Conservation (phyloP, 2,888 invertebrate species). For the Parasteatoda lunata region DNA sequence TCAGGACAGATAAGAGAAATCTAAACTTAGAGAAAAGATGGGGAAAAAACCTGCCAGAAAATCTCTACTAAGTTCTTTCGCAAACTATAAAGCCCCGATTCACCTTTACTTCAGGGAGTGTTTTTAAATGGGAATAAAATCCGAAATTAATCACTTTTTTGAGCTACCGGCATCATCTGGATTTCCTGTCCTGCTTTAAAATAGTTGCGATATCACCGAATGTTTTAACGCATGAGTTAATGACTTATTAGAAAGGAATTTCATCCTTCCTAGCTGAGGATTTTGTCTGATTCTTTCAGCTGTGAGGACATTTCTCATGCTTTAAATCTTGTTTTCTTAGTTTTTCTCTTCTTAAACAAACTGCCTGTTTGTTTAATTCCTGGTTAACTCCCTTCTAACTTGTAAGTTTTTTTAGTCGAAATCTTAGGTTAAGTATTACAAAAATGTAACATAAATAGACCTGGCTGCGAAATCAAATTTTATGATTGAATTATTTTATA, state of each 20-base stretch:
- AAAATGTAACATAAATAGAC: no score
- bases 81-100: constrained; percentile 52
- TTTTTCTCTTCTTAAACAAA: no score
- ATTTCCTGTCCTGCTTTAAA: constrained; percentile 48
- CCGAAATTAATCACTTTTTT: constrained; percentile 67
- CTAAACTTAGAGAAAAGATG: constrained; percentile 14
- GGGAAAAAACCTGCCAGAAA: constrained; percentile 47
- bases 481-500: no score
- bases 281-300: background rate
- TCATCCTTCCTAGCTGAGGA: background rate
- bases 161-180: constrained; percentile 61
- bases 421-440: no score
- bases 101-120: constrained; percentile 40
- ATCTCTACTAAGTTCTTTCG: constrained; percentile 59
- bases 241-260: constrained; percentile 35
- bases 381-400: no score
- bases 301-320: background rate
- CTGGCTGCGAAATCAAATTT: no score
- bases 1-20: constrained; percentile 46
- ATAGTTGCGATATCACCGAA: constrained; percentile 23
- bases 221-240: constrained; percentile 57
- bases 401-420: no score
- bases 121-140: constrained; percentile 58
- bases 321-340: background rate
- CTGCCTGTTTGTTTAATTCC: no score